Evolutionary conservation across 2,797 vertebrate species (phyloP), one percentile per base, ranked within the genome.

Genomic region (Sparidentex hasta): DNA sequence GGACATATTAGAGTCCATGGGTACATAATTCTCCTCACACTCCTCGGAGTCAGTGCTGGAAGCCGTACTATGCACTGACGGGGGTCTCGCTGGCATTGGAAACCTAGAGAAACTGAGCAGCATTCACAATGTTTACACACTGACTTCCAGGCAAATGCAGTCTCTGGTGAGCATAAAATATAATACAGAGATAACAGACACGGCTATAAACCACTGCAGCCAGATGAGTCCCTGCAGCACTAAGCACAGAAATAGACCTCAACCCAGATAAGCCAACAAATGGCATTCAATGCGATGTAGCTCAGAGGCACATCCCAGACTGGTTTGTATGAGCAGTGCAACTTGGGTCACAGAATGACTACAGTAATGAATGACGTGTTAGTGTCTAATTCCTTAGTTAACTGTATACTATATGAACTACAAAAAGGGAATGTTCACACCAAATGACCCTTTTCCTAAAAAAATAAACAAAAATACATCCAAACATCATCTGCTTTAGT

Each of bases 21-120:
- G 88, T 91, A 99, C 98, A 92, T 99, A 99, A 95, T 97, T 98
- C 94, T 99, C 98, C 84, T 99, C 98, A 90, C 96, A 97, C 89
- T 99, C 98, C 21, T 98, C 98, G 2, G 98, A 99, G 94, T 99
- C 98, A 89, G 98, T 98, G 96, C 98, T 99, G 92, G 98, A 99
- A 83, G 97, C 97, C 88, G 96, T 98, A 94, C 98, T 99, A 93
- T 99, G 98, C 95, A 98, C 97, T 81, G 98, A 99, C 76, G 97
- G 95, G 7, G 98, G 98, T 94, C 98, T 97, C 81, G 97, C 88
- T 90, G 97, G 96, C 94, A 97, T 90, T 88, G 97, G 97, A 91
- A 97, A 98, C 96, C 98, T 99, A 94, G 98, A 97, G 94, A 95
- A 94, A 94, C 98, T 99, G 95, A 96, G 94, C 90, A 96, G 95